Evolutionary conservation across 2,113 vertebrate genomes (phyloP).

Genomic region (Sturnira hondurensis): DNA sequence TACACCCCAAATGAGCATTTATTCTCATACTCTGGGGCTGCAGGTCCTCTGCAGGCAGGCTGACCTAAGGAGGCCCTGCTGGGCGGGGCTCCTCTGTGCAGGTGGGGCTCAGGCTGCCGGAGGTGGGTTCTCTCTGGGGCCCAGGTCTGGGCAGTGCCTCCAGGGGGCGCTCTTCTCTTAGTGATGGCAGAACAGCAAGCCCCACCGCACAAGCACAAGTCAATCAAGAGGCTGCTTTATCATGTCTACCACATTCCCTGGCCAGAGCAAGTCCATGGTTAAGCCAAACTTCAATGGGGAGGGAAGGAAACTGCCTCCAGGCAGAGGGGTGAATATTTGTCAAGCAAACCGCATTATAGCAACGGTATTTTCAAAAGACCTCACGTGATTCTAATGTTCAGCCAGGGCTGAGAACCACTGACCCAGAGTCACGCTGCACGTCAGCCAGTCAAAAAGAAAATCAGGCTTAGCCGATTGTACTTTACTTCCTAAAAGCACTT

Average conservation of each 20-base stretch:
- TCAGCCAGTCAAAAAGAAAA: background rate
- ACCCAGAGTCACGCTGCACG: background rate
- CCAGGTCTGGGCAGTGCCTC: background rate
- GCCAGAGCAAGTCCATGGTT: background rate
- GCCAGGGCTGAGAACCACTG: background rate
- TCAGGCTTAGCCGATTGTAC: background rate
- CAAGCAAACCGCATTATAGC: background rate
- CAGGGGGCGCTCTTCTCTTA: background rate
- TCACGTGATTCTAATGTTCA: background rate
- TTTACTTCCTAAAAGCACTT: background rate
- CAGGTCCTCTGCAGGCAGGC: background rate
- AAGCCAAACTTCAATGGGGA: rapidly evolving
- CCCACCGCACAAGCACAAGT: rapidly evolving
- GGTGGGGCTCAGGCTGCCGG: background rate
- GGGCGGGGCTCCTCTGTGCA: background rate
- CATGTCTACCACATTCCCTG: background rate
- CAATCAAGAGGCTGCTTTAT: no score
- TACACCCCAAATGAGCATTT: background rate
- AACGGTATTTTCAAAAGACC: background rate
- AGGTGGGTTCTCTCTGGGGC: background rate
- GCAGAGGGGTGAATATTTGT: background rate
- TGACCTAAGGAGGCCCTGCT: background rate
- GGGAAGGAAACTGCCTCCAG: background rate
- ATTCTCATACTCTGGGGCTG: background rate
- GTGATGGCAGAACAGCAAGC: no score